phyloP scores from a whole-genome alignment of 2,888 invertebrate genomes.

The Macrosoma leucophasiata region DNA sequence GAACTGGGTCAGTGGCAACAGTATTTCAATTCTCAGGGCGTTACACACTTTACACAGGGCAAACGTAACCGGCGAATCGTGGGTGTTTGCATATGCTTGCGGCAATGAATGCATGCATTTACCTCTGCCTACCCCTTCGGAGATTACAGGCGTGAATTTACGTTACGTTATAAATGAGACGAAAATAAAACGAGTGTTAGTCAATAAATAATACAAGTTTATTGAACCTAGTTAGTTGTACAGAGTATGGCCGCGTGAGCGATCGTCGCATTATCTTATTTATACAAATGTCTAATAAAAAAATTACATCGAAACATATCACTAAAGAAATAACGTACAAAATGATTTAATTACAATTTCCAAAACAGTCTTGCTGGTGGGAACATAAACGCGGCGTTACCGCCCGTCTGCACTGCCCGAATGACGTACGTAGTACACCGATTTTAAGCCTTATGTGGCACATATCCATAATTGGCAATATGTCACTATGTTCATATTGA shows the following conservation, averaged over 20 bases:
- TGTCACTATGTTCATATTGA: neutral
- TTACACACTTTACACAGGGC: no score
- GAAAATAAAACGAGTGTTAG: conserved; percentile 27
- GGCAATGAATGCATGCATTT: no score
- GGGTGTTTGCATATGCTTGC: no score
- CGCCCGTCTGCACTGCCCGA: conserved; percentile 1
- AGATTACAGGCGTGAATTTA: no score
- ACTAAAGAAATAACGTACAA: conserved; percentile 24
- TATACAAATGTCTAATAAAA: conserved; percentile 21
- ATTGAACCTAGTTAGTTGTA: conserved; percentile 44
- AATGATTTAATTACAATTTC: conserved; percentile 30
- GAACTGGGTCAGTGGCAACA: no score
- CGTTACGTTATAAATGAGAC: no score
- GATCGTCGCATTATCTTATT: conserved; percentile 20
- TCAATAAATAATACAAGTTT: conserved; percentile 64
- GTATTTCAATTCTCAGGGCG: no score
- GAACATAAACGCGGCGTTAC: conserved; percentile 20
- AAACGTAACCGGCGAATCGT: no score
- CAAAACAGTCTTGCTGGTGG: conserved; percentile 44
- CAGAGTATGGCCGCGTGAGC: conserved; percentile 32
- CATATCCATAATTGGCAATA: neutral
- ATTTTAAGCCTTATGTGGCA: neutral
- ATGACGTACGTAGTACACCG: no score
- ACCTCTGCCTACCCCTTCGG: no score
- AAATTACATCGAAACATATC: conserved; percentile 17